Base-by-base conservation (phyloP, 2,113 vertebrate species). In the Caranx melampygus region DNA sequence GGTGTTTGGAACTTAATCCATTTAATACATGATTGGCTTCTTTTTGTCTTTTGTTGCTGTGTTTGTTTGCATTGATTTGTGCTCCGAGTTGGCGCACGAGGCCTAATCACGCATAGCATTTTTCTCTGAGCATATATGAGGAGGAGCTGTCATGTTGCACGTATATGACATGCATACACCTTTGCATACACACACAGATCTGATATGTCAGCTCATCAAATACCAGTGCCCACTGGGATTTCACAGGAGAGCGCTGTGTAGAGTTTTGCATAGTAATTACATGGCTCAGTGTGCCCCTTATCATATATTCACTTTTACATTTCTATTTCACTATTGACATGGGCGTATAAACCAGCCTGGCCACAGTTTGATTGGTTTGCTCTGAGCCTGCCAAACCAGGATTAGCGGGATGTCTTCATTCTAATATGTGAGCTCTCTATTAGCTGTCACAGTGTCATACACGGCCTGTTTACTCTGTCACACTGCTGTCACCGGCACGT, bases 191-290 rank as follows among this genome's bases (percentile, higher is more conserved):
- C 33, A 49, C 20, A 42, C 45, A 37, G 15, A 54, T 55, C 42
- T 49, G 20, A 67, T 65, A 71, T 63, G 70, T 35, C 13, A 78
- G 16, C 64, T 72, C 69, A 78, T 79, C 45, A 85, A 88, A 83
- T 60, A 80, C 42, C 49, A 51, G 31, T 20, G 54, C 63, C 82
- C 58, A 15, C 20, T 1, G 64, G 81, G 80, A 76, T 62, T 80
- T 34, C 0, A 1, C 55, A 34, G 63, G 64, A 51, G 15, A 52
- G 33, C 7, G 63, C 7, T 0, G 3, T 35, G 37, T 21, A 31
- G 59, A 69, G 49, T 57, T 73, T 49, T 72, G 58, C 75, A 84
- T 70, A 35, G 70, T 89, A 92, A 88, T 90, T 83, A 84, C 84
- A 78, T 35, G 21, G 65, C 82, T 79, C 57, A 15, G n/a, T 71